phyloP scores from a whole-genome alignment of 2,888 invertebrate genomes.

The Sinodicranocentrus sp. region DNA sequence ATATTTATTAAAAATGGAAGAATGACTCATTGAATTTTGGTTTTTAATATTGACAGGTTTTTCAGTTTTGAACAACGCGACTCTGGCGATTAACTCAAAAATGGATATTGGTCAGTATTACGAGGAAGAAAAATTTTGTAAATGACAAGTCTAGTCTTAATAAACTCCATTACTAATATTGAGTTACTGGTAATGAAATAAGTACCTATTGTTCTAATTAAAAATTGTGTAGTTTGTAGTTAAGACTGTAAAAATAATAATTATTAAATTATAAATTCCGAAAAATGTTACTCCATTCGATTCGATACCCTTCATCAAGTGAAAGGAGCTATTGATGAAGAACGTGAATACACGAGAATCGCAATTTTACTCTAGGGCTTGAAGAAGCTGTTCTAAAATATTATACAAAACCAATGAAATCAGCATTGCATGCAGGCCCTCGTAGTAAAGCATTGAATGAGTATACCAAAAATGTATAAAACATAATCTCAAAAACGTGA shows the following conservation, averaged over 20 bases:
- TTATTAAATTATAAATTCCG: constrained; percentile 51
- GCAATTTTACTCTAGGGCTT: no score
- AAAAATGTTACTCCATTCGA: constrained; percentile 2
- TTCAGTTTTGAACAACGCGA: constrained; percentile 74
- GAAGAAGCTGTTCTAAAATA: no score
- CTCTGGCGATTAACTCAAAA: constrained; percentile 74
- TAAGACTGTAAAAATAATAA: constrained; percentile 42
- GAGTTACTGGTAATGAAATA: constrained; percentile 69
- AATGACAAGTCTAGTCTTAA: constrained; percentile 76
- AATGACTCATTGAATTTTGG: not conserved
- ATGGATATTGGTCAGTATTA: constrained; percentile 76
- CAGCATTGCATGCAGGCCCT: not conserved
- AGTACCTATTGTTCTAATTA: constrained; percentile 66
- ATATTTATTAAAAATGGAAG: no score
- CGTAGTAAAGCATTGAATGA: no score
- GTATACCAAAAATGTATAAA: constrained; percentile 62
- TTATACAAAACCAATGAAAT: no score
- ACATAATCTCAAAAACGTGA: constrained; percentile 51
- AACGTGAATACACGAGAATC: not conserved
- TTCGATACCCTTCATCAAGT: not conserved
- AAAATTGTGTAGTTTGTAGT: constrained; percentile 41
- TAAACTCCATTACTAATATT: constrained; percentile 70
- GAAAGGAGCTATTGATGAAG: not conserved
- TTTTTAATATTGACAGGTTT: constrained; percentile 62
- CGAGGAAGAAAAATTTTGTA: constrained; percentile 76